These are phyloP conservation scores for Geotrypetes seraphini DNA, from an alignment of 2,797 vertebrate species.

Conservation along the genomic window DNA sequence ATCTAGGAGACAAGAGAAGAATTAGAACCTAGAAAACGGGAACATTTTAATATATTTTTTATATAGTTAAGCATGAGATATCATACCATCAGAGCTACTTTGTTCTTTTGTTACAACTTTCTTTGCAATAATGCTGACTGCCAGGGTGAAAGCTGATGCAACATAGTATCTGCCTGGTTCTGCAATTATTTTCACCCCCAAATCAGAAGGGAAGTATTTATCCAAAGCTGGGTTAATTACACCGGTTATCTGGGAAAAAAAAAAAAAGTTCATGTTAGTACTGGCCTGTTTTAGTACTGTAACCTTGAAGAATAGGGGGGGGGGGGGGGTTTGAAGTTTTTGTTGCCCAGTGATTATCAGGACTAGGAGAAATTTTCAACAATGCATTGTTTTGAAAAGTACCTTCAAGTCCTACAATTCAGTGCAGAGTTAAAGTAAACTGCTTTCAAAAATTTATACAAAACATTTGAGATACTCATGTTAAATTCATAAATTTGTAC, in stretches of 20 bases:
- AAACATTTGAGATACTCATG: too few relatives aligned
- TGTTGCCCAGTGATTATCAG: too few relatives aligned
- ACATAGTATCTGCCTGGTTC: constrained; percentile 94
- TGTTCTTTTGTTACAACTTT: constrained; percentile 84
- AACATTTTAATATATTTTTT: too few relatives aligned
- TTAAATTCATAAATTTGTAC: background rate
- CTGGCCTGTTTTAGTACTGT: background rate
- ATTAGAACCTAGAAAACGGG: background rate
- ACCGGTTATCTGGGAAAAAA: constrained; percentile 63
- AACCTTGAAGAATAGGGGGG: too few relatives aligned
- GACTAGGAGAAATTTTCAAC: too few relatives aligned
- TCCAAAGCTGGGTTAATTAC: constrained; percentile 87
- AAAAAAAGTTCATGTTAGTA: background rate
- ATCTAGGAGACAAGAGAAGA: constrained; percentile 46
- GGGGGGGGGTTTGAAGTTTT: too few relatives aligned
- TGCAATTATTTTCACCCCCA: constrained; percentile 73
- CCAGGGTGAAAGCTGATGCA: constrained; percentile 85
- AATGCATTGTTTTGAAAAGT: too few relatives aligned
- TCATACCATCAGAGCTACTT: constrained; percentile 67
- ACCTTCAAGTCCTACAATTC: too few relatives aligned
- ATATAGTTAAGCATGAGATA: too few relatives aligned
- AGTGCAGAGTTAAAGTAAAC: too few relatives aligned
- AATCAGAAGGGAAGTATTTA: constrained; percentile 83
- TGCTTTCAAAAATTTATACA: too few relatives aligned
- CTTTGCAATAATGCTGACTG: constrained; percentile 93